phyloP scores from a whole-genome alignment of 92 coral and sea anemone species.

The Bergia puertoricense region DNA sequence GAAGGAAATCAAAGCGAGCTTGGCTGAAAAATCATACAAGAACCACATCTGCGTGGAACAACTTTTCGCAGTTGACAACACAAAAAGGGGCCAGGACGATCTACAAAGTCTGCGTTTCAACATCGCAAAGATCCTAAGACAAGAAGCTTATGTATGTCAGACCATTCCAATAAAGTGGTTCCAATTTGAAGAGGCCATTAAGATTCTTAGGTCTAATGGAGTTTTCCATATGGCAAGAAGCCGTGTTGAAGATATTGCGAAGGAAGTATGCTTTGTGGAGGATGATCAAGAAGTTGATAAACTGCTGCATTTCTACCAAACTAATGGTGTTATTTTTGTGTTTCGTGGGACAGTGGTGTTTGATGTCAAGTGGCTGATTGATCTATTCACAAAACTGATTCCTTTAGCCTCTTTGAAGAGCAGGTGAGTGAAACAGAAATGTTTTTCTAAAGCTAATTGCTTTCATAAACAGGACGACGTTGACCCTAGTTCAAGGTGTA shows the following conservation, averaged over 20 bases:
- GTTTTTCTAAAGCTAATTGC: too few relatives aligned
- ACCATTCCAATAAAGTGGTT: background rate
- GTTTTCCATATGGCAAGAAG: too few relatives aligned
- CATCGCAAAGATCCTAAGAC: background rate
- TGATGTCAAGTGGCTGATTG: conserved; percentile 74
- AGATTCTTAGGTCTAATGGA: background rate
- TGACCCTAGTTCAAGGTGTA: too few relatives aligned
- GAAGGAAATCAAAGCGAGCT: background rate
- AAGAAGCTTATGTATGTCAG: background rate
- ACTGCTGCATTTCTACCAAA: conserved; percentile 72
- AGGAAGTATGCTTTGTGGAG: conserved; percentile 58
- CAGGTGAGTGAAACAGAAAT: conserved; percentile 55
- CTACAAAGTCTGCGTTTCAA: background rate
- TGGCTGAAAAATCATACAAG: background rate
- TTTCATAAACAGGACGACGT: too few relatives aligned
- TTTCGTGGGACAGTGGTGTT: conserved; percentile 73
- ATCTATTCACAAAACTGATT: conserved; percentile 68
- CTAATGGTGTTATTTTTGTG: conserved; percentile 69
- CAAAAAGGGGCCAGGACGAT: background rate
- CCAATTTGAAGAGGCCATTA: conserved; percentile 1
- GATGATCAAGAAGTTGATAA: conserved; percentile 51
- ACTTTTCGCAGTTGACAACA: background rate
- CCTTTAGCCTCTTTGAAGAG: conserved; percentile 71
- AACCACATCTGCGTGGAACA: background rate
- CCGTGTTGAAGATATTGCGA: too few relatives aligned